These are phyloP conservation scores for Harmothoe impar DNA, from an alignment of 2,888 invertebrate species.

Conservation along the genomic window DNA sequence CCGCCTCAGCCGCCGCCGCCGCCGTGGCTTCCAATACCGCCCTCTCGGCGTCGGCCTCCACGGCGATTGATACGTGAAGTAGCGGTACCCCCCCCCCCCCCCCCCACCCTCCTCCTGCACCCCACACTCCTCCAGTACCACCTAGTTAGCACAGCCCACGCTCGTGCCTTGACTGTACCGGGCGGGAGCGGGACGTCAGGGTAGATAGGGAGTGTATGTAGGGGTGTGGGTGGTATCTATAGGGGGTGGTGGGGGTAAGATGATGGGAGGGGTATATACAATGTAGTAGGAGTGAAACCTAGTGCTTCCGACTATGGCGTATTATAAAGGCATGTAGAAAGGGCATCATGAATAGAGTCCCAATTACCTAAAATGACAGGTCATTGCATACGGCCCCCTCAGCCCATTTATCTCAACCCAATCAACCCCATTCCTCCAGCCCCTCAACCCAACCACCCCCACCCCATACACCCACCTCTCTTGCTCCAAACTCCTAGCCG, in stretches of 20 bases:
- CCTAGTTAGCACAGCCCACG: slow-evolving; percentile 7
- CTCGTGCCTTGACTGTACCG: slow-evolving; percentile 8
- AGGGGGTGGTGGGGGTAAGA: too few relatives aligned
- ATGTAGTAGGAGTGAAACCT: too few relatives aligned
- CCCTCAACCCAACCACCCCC: too few relatives aligned
- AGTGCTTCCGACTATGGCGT: too few relatives aligned
- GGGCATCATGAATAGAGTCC: not conserved
- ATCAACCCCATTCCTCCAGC: too few relatives aligned
- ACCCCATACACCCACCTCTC: too few relatives aligned
- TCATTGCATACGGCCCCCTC: too few relatives aligned
- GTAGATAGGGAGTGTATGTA: not conserved
- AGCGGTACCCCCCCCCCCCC: not conserved
- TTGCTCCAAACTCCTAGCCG: too few relatives aligned
- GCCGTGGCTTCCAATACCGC: not conserved
- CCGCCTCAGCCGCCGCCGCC: not conserved
- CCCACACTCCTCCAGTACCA: not conserved
- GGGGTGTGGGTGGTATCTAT: too few relatives aligned
- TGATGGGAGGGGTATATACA: too few relatives aligned
- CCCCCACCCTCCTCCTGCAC: not conserved
- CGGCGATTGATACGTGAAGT: not conserved
- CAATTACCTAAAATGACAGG: not conserved
- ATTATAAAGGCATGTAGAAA: too few relatives aligned
- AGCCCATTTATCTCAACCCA: too few relatives aligned
- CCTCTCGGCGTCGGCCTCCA: not conserved
- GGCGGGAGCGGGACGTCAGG: not conserved